Percentiles rank a stretch among this genome's conserved stretches.
Evolutionary conservation across 2,888 invertebrate species (phyloP).

Genomic region (Folsomia manolachei): DNA sequence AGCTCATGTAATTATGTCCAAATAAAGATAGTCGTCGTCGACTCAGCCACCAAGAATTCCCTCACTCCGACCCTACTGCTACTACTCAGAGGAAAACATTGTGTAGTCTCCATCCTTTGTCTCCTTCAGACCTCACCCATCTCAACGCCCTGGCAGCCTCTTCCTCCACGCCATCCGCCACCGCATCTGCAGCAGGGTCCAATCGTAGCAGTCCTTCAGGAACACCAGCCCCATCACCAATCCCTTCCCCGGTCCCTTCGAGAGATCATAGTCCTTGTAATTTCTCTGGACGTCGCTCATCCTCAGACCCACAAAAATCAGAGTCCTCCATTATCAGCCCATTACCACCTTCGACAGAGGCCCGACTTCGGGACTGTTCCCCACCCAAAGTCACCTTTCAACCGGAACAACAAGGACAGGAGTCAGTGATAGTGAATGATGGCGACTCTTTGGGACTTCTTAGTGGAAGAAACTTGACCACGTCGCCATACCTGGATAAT

Average conservation of each 20-base stretch:
- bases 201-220: conserved; percentile 44
- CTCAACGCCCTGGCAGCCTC: conserved; percentile 48
- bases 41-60: conserved; percentile 49
- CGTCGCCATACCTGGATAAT: conserved; percentile 14
- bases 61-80: conserved; percentile 41
- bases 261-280: conserved; percentile 49
- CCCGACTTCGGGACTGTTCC: conserved; percentile 22
- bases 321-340: conserved; percentile 13
- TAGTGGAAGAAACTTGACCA: conserved; percentile 36
- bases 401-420: too few species aligned
- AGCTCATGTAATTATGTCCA: neutral
- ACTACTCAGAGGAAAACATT: conserved; percentile 52
- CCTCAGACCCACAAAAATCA: neutral
- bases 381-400: conserved; percentile 37
- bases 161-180: conserved; percentile 32
- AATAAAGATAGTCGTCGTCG: conserved; percentile 40
- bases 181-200: conserved; percentile 42
- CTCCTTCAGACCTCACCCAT: conserved; percentile 51
- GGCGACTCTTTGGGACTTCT: conserved; percentile 39
- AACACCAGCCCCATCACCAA: conserved; percentile 43
- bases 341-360: neutral
- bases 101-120: conserved; percentile 52
- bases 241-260: conserved; percentile 46
- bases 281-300: conserved; percentile 12
- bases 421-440: conserved; percentile 15